Conservation (phyloP, 2,888 invertebrate genomes). For the Liodrosophila aerea region DNA sequence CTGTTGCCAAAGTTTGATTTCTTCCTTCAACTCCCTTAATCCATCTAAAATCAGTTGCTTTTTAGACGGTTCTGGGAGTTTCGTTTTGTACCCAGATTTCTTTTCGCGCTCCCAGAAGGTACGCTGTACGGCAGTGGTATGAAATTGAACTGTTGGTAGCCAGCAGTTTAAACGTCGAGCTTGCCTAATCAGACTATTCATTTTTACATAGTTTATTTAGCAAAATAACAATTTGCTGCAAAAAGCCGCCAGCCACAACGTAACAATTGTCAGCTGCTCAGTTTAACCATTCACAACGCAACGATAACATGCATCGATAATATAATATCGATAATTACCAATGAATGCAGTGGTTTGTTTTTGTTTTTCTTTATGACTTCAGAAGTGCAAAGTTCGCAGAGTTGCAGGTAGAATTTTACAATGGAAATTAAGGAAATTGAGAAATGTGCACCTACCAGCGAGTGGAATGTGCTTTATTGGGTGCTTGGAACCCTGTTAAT, state of each 20-base stretch:
- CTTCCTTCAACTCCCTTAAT: constrained; percentile 86
- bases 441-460: constrained; percentile 57
- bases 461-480: constrained; percentile 80
- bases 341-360: constrained; percentile 10
- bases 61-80: constrained; percentile 80
- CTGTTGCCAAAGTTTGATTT: constrained; percentile 86
- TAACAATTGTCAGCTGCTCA: constrained; percentile 20
- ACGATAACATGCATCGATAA: background rate
- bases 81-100: constrained; percentile 81
- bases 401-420: constrained; percentile 1
- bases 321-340: background rate
- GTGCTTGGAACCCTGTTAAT: constrained; percentile 79
- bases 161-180: constrained; percentile 37
- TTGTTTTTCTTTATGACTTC: constrained; percentile 6
- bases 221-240: constrained; percentile 1
- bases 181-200: constrained; percentile 51
- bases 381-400: constrained; percentile 63
- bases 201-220: constrained; percentile 38
- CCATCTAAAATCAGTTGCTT: constrained; percentile 86
- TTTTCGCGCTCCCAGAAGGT: constrained; percentile 82
- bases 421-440: constrained; percentile 57
- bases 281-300: constrained; percentile 9
- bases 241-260: constrained; percentile 32
- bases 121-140: constrained; percentile 71
- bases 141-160: constrained; percentile 51